A percentile compares a stretch with the other conserved stretches of the same genome.
phyloP scores from a whole-genome alignment of 2,888 invertebrate genomes.

The Athalia rosae region DNA sequence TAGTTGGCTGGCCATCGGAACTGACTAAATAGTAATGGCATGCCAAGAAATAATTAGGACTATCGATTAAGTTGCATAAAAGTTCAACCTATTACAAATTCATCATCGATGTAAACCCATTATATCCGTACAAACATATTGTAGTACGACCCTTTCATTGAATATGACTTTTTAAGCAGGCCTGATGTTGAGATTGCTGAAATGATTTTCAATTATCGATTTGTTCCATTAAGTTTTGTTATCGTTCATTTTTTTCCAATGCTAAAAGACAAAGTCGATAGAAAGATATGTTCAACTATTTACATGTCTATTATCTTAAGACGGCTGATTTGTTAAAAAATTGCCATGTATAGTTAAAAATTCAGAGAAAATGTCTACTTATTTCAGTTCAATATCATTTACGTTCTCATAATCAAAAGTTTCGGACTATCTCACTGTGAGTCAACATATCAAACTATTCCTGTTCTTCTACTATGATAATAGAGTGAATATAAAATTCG shows the following conservation, averaged over 20 bases:
- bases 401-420: conserved; percentile 11
- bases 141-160: neutral
- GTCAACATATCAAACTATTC: conserved; percentile 23
- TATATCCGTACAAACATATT: neutral
- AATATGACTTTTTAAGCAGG: too few relatives aligned
- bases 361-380: conserved; percentile 3
- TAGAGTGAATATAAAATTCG: neutral
- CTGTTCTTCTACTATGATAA: conserved; percentile 6
- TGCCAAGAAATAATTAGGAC: conserved; percentile 37
- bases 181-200: conserved; percentile 1
- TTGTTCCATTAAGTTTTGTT: neutral
- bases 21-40: conserved; percentile 47
- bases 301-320: conserved; percentile 18
- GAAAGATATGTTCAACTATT: conserved; percentile 4
- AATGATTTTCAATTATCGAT: conserved; percentile 8
- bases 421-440: conserved; percentile 15
- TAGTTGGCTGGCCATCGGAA: conserved; percentile 44
- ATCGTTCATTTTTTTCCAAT: neutral
- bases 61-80: conserved; percentile 24
- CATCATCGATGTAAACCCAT: conserved; percentile 2
- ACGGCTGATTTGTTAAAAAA: neutral
- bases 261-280: conserved; percentile 31
- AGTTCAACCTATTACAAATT: conserved; percentile 24
- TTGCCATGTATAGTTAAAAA: conserved; percentile 3
- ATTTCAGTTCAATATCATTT: conserved; percentile 11